Evolutionary conservation across 2,797 vertebrate species (phyloP), one percentile per base, ranked within the genome.

Genomic region (Rallus crepitans): DNA sequence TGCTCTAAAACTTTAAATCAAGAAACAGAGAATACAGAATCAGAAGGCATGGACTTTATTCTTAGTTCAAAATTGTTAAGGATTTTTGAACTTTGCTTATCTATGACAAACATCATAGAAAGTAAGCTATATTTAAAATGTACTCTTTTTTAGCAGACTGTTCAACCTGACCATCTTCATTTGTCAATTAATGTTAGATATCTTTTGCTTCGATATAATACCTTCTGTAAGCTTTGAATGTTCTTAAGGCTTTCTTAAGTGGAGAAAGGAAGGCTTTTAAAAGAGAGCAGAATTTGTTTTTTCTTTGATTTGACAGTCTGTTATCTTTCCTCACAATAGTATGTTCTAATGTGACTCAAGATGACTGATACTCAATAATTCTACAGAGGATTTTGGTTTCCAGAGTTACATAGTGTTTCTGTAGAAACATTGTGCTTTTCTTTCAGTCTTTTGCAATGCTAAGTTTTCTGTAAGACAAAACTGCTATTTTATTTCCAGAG

Each of bases 391-490:
- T 81, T 96, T 93, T 83, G 33, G 59, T 87, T 89, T 93, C 82
- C 68, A 94, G 91, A 93, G 79, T 37, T 93, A 73, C 59, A 33
- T 30, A 78, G 24, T 93, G 59, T 92, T 96, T 93, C 77, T 94
- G 65, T 65, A 84, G 80, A 93, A 92, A 90, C 73, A 61, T 3
- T 72, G 42, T 53, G 27, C 37, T 85, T 94, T 89, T 79, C 47
- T 85, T 92, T 92, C 70, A 84, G 63, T 63, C 39, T 48, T 82
- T 78, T 92, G 33, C 5, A 19, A 65, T 57, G 47, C 8, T 37
- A 65, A 5, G 3, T 70, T 91, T 88, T 75, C 61, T 93, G 8
- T 85, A 60, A 89, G n/a, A 87, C 30, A 20, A 69, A 93, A 71
- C 45, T 53, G 37, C 52, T 88, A 25, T 76, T 82, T 83, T 65